Percentiles rank a stretch among this genome's conserved stretches.
These are phyloP conservation scores for Aldrovandia affinis DNA, from an alignment of 2,797 vertebrate genomes.

Conservation along the genomic window DNA sequence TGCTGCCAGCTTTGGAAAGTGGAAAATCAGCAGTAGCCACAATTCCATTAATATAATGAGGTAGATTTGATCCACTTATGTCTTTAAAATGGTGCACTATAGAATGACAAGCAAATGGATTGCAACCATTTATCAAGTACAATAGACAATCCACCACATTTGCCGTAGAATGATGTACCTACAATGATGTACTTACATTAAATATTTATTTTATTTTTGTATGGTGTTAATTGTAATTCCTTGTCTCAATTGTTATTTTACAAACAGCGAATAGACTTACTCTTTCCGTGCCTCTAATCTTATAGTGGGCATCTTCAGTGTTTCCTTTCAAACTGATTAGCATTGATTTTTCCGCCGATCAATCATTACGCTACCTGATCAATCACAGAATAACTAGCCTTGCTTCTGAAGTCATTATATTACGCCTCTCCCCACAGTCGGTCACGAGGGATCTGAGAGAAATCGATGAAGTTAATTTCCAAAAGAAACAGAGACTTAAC, in stretches of 20 bases:
- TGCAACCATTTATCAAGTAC: neutral
- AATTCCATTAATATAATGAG: slow-evolving; percentile 6
- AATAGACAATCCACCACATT: neutral
- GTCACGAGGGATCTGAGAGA: slow-evolving; percentile 70
- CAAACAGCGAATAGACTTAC: neutral
- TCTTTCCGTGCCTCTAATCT: neutral
- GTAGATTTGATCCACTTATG: slow-evolving; percentile 8
- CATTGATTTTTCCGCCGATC: slow-evolving; percentile 72
- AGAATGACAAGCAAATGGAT: neutral
- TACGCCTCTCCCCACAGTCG: slow-evolving; percentile 56
- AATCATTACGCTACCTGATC: slow-evolving; percentile 67
- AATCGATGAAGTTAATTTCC: slow-evolving; percentile 75
- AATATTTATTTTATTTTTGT: neutral
- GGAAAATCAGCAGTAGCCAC: neutral
- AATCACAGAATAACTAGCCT: slow-evolving; percentile 62
- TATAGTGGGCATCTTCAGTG: neutral
- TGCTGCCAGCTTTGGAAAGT: neutral
- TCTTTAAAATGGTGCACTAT: neutral
- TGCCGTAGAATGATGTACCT: neutral
- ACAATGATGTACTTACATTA: neutral
- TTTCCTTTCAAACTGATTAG: slow-evolving; percentile 59
- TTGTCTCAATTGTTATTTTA: neutral
- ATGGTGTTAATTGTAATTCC: neutral
- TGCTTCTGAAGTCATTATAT: slow-evolving; percentile 53
- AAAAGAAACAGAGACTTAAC: slow-evolving; percentile 62